Evolutionary conservation across 2,797 vertebrate genomes (phyloP), one percentile per base, ranked within the genome.

Genomic region (Aplochiton taeniatus): DNA sequence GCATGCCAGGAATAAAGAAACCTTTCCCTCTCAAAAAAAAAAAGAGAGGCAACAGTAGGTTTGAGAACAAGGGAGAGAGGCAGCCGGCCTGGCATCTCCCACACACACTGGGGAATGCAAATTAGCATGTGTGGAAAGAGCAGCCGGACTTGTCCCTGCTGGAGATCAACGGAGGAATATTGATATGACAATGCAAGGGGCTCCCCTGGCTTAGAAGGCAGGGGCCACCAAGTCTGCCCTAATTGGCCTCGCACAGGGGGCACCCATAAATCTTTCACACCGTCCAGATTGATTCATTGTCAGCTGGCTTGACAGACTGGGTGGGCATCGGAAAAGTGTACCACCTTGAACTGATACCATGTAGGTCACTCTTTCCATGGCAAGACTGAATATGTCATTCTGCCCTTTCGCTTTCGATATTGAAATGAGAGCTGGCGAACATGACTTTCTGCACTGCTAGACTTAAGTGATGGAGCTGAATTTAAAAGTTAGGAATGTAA

Each of bases 1-100:
- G 85, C 85, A 89, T 83, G 80, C 83, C 70, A 87, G 87, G 86
- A 91, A 90, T 87, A 88, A 89, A 90, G 88, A 89, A 88, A 86
- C 66, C 84, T 83, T 87, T 88, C 82, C 82, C 84, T 11, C 47
- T 61, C 62, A 81, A 68, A 80, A 70, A 58, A 61, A 43, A 70
- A 67, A 47, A 46, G 20, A 62, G 52, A 70, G 46, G 56, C 19
- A 56, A 47, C 46, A 43, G 49, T 57, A 17, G 65, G 17, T 48
- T 61, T 17, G 18, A 13, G 20, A 61, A 42, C 46, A 61, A 82
- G 42, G 74, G 55, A 77, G 68, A 63, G 65, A 79, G 70, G 75
- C 75, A 82, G 81, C 69, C 71, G 78, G 79, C 74, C 68, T 74
- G 83, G 66, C 78, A 75, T 81, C 74, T 78, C 70, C 71, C 70